Conservation (phyloP, 1,140 invertebrate genomes). For the Camponotus vicinus region DNA sequence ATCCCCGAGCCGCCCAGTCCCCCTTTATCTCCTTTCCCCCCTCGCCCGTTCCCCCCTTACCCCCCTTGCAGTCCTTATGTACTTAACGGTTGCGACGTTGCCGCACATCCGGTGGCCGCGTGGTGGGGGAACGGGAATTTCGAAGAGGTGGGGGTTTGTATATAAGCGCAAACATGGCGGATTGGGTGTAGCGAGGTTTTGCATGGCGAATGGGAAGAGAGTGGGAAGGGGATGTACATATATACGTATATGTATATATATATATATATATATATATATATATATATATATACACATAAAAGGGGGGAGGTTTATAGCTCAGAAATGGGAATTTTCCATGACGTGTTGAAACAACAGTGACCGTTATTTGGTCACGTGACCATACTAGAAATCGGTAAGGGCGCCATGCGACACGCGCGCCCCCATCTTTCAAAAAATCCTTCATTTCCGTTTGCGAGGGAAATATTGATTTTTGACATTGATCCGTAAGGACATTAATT, state of each 20-base stretch:
- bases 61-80: constrained; percentile 75
- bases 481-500: not conserved
- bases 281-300: constrained; percentile 42
- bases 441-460: not conserved
- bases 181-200: constrained; percentile 49
- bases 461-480: constrained; percentile 1
- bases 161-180: constrained; percentile 57
- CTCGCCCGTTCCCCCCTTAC: not conserved
- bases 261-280: constrained; percentile 40
- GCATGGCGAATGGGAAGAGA: not conserved
- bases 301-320: constrained; percentile 62
- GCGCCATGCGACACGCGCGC: constrained; percentile 61
- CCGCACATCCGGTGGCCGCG: constrained; percentile 80
- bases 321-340: constrained; percentile 84
- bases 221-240: constrained; percentile 30
- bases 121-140: constrained; percentile 77
- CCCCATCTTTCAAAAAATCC: constrained; percentile 49
- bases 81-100: constrained; percentile 85
- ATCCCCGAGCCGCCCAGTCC: constrained; percentile 20
- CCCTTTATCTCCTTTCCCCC: constrained; percentile 61
- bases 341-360: constrained; percentile 70
- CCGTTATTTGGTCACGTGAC: constrained; percentile 73
- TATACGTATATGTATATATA: not conserved
- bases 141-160: constrained; percentile 73
- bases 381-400: constrained; percentile 69